These are phyloP conservation scores for Orthosia gracilis DNA, from an alignment of 2,888 invertebrate genomes.

Conservation along the genomic window DNA sequence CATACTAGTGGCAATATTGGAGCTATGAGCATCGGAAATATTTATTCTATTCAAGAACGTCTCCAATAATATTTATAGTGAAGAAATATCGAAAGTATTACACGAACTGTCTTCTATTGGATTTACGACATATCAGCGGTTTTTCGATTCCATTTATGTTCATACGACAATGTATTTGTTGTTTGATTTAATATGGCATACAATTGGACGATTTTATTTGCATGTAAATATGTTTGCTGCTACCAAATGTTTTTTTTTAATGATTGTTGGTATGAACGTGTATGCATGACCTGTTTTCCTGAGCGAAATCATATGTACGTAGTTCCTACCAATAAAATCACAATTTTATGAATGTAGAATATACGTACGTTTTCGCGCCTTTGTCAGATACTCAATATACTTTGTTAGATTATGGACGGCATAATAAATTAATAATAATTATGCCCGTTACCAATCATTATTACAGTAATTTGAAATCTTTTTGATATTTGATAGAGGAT, in stretches of 20 bases:
- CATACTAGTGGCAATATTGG: slow-evolving; percentile 11
- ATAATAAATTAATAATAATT: background rate
- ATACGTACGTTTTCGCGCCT: background rate
- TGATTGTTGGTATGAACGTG: slow-evolving; percentile 33
- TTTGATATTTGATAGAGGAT: background rate
- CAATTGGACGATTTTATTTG: slow-evolving; percentile 59
- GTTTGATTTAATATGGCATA: slow-evolving; percentile 61
- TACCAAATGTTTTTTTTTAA: slow-evolving; percentile 37
- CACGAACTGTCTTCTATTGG: slow-evolving; percentile 55
- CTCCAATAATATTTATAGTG: slow-evolving; percentile 40
- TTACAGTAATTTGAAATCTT: background rate
- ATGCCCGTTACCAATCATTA: background rate
- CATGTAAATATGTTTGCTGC: slow-evolving; percentile 43
- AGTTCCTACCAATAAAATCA: slow-evolving; percentile 5
- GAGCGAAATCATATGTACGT: background rate
- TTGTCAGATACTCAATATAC: background rate
- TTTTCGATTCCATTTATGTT: slow-evolving; percentile 63
- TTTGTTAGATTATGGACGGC: background rate
- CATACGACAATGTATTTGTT: slow-evolving; percentile 48
- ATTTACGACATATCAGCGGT: slow-evolving; percentile 56
- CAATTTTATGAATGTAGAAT: background rate
- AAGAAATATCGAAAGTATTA: slow-evolving; percentile 55
- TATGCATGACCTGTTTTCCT: slow-evolving; percentile 38
- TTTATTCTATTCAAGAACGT: slow-evolving; percentile 49
- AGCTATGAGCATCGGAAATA: slow-evolving; percentile 10